These are phyloP conservation scores for Epinotia bilunana DNA, from an alignment of 2,888 invertebrate genomes.

Conservation along the genomic window DNA sequence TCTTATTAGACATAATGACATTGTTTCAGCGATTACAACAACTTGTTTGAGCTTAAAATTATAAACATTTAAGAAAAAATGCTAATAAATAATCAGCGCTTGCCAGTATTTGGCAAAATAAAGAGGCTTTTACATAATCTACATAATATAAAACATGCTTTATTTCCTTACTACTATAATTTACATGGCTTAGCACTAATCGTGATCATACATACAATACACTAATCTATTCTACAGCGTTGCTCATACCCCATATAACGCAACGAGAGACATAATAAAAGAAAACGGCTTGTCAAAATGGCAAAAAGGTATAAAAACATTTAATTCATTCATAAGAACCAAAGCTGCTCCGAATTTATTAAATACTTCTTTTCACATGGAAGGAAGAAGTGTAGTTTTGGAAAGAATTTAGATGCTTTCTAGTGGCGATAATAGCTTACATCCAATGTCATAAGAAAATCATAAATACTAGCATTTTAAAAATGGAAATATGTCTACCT, in stretches of 20 bases:
- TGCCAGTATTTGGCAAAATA: constrained; percentile 73
- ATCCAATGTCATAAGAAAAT: constrained; percentile 43
- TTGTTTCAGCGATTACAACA: constrained; percentile 75
- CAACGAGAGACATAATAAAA: constrained; percentile 53
- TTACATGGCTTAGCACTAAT: constrained; percentile 75
- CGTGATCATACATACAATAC: constrained; percentile 73
- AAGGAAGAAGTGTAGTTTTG: not conserved
- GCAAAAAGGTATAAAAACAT: constrained; percentile 18
- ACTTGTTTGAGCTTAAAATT: constrained; percentile 72
- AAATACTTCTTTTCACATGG: constrained; percentile 9
- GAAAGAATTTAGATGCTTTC: constrained; percentile 29
- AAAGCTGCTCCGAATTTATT: constrained; percentile 30
- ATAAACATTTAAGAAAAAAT: constrained; percentile 81
- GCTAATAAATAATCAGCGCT: constrained; percentile 83
- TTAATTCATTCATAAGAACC: constrained; percentile 33
- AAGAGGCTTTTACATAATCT: constrained; percentile 78
- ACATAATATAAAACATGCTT: constrained; percentile 84
- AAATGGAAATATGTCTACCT: constrained; percentile 72
- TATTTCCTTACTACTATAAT: constrained; percentile 78
- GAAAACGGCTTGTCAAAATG: constrained; percentile 18
- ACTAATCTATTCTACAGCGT: constrained; percentile 71
- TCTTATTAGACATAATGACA: constrained; percentile 76
- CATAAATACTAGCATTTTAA: constrained; percentile 56
- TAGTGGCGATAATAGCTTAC: constrained; percentile 17
- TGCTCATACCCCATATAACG: constrained; percentile 61